A percentile compares a stretch with the other conserved stretches of the same genome.
These are phyloP conservation scores for Enteromius viviparus DNA, from an alignment of 2,797 vertebrate genomes.

Conservation along the genomic window DNA sequence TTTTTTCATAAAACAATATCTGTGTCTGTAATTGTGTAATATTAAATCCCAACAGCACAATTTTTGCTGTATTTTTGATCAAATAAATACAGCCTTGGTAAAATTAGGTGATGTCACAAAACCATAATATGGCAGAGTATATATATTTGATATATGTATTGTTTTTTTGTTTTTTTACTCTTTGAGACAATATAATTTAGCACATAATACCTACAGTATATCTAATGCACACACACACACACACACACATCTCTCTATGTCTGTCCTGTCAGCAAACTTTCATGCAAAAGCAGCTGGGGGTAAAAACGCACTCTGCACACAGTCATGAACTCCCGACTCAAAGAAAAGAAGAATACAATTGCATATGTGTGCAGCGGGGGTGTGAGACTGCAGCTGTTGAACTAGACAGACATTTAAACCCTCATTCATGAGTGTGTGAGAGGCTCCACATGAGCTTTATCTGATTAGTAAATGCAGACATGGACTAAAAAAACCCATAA, in stretches of 20 bases:
- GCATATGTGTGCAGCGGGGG: slow-evolving; percentile 8
- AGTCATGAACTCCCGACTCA: neutral
- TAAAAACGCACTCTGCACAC: slow-evolving; percentile 8
- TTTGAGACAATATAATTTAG: neutral
- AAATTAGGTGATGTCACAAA: neutral
- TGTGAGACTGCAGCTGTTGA: slow-evolving; percentile 35
- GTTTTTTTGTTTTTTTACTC: neutral
- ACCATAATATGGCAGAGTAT: neutral
- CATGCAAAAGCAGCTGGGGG: slow-evolving; percentile 15
- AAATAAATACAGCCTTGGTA: neutral
- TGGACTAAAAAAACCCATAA: neutral
- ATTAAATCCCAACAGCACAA: neutral
- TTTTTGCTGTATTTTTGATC: neutral
- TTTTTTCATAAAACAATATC: neutral
- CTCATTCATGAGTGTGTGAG: slow-evolving; percentile 39
- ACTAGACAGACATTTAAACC: slow-evolving; percentile 27
- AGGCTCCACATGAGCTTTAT: slow-evolving; percentile 23
- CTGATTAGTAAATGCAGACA: slow-evolving; percentile 3
- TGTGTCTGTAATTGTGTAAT: neutral
- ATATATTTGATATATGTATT: too few species aligned
- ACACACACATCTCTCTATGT: neutral
- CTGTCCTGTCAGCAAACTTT: slow-evolving; percentile 17
- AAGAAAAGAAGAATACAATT: neutral
- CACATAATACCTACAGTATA: neutral
- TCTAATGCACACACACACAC: neutral